phyloP scores from a whole-genome alignment of 2,113 vertebrate genomes.

The Ovis canadensis region DNA sequence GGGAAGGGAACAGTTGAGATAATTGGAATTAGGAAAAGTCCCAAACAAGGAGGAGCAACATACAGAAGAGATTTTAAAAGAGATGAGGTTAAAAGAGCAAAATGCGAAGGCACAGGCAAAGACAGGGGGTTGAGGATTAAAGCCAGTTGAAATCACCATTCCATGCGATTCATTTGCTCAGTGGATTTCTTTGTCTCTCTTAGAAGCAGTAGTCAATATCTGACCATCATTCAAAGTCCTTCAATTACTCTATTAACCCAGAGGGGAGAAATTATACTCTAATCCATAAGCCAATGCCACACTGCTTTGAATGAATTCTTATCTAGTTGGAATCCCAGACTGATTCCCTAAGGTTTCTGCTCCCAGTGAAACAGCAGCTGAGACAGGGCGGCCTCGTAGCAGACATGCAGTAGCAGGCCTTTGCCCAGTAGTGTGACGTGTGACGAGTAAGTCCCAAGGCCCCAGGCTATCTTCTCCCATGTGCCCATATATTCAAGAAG shows the following conservation, averaged over 20 bases:
- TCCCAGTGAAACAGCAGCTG: neutral
- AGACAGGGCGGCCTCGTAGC: accelerated
- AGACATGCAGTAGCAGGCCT: neutral
- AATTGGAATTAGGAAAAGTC: neutral
- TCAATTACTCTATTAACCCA: neutral
- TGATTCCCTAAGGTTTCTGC: neutral
- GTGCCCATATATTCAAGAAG: accelerated
- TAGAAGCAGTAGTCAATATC: neutral
- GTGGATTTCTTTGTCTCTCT: neutral
- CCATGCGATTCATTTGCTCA: neutral
- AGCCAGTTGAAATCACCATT: neutral
- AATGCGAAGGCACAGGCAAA: neutral
- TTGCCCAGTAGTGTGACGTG: accelerated
- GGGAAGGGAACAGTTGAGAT: neutral
- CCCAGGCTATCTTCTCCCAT: neutral
- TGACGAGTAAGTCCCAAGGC: neutral
- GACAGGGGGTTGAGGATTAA: neutral
- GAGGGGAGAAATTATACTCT: neutral
- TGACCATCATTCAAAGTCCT: neutral
- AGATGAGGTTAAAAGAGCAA: neutral
- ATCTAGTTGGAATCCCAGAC: neutral
- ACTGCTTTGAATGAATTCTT: neutral
- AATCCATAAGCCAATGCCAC: neutral
- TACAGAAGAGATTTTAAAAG: neutral
- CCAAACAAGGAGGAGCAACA: neutral